These are phyloP conservation scores for Limnephilus lunatus DNA, from an alignment of 2,888 invertebrate species.

Conservation along the genomic window DNA sequence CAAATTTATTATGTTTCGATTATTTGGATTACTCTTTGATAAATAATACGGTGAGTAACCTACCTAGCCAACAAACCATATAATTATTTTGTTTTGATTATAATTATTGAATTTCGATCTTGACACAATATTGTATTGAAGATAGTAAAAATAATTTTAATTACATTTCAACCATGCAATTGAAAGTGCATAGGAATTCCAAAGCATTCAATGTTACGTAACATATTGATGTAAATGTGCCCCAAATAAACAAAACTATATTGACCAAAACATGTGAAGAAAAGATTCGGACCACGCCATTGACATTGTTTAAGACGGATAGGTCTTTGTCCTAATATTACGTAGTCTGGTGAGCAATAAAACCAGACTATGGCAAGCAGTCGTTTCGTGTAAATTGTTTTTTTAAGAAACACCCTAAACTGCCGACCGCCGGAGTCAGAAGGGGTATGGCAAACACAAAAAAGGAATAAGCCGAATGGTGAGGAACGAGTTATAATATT, in stretches of 20 bases:
- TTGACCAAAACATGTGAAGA: neutral
- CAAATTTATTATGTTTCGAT: no score
- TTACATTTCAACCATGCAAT: neutral
- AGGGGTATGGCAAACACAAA: no score
- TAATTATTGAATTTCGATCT: neutral
- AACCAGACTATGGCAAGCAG: neutral
- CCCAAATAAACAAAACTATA: slow-evolving; percentile 20
- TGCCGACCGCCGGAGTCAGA: no score
- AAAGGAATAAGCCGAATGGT: no score
- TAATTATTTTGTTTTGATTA: no score
- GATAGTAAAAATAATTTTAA: neutral
- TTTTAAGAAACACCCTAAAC: neutral
- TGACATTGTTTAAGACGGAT: neutral
- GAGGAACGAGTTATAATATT: no score
- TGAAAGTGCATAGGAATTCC: neutral
- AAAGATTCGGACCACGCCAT: neutral
- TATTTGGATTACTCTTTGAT: no score
- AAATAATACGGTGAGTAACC: no score
- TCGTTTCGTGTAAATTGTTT: neutral
- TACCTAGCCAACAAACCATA: no score
- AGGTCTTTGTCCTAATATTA: neutral
- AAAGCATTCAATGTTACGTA: neutral
- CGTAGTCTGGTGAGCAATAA: neutral
- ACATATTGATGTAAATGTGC: neutral
- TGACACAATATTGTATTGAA: neutral